phyloP scores from a whole-genome alignment of 2,888 invertebrate species.

The Hetaerina titia region DNA sequence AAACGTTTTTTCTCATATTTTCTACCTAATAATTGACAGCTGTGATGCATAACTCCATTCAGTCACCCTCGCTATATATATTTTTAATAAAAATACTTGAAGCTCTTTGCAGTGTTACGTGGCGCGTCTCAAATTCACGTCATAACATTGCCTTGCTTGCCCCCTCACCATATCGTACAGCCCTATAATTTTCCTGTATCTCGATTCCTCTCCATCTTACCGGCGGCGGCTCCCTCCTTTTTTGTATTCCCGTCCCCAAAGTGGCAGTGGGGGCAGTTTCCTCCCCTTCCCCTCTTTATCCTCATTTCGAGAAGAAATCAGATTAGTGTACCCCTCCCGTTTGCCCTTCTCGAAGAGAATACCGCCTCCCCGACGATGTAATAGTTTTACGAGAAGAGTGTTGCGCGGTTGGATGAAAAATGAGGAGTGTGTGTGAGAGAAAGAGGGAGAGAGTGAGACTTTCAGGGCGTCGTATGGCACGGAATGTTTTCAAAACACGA shows the following conservation, averaged over 20 bases:
- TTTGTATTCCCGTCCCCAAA: not conserved
- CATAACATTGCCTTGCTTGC: too few species aligned
- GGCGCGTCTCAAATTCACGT: too few species aligned
- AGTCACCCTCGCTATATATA: too few species aligned
- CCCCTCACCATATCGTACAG: not conserved
- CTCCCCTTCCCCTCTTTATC: not conserved
- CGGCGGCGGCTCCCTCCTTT: not conserved
- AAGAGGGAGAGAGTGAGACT: not conserved
- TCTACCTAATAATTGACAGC: too few species aligned
- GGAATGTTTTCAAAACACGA: not conserved
- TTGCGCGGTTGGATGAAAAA: not conserved
- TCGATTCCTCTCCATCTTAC: not conserved
- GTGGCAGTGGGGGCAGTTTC: not conserved
- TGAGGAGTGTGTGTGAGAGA: not conserved
- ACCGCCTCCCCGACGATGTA: not conserved
- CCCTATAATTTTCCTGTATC: not conserved
- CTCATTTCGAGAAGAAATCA: not conserved
- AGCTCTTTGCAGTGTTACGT: too few species aligned
- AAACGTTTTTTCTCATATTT: too few species aligned
- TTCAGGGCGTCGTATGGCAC: not conserved
- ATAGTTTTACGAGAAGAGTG: constrained; percentile 17
- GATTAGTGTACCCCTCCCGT: not conserved
- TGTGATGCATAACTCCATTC: too few species aligned
- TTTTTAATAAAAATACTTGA: too few species aligned
- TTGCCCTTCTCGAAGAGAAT: not conserved